Base-by-base conservation (phyloP, 2,797 vertebrate genomes). In the Macropodus opercularis region DNA sequence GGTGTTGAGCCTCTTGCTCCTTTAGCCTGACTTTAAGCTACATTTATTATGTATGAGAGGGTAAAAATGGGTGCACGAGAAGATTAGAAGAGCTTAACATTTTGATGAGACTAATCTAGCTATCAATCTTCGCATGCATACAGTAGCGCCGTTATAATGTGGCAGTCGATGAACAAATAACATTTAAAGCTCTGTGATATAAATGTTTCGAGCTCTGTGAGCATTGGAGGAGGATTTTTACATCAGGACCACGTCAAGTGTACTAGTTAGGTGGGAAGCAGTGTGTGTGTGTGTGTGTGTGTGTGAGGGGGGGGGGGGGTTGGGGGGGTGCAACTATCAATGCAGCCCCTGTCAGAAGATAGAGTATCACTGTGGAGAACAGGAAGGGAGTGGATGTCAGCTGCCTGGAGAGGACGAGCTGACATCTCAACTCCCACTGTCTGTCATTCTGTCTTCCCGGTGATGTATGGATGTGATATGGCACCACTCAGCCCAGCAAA, bases 11-110 rank as follows among this genome's bases (percentile, higher is more conserved):
- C 68, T 71, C 71, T 75, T 75, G 48, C 76, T 74, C 56, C 36
- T 60, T 57, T 63, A 61, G 68, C 26, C 62, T 80, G 82, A 83
- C 85, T 86, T 86, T 85, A 83, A 83, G 70, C 72, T 61, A 19
- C 78, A 87, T 88, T 85, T 81, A 87, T 88, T 83, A 88, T 90
- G 83, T 81, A 87, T 87, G 85, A 85, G 83, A 69, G 72, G 67
- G 77, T 88, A 83, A 90, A n/a, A 83, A 80, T 59, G 68, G 78
- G 69, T 79, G 68, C 72, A 83, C 64, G 77, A 73, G 75, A 85
- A 87, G 86, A 87, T 89, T 87, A 89, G 85, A 84, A 83, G 86
- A 88, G 84, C 84, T 87, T 87, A 90, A 85, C 79, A 87, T 88
- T 87, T 82, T 81, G 81, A 87, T 84, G 82, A 88, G 79, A 78